Percentiles rank a stretch among this genome's conserved stretches.
Evolutionary conservation across 2,113 vertebrate genomes (phyloP).

Genomic region (Rhineura floridana): DNA sequence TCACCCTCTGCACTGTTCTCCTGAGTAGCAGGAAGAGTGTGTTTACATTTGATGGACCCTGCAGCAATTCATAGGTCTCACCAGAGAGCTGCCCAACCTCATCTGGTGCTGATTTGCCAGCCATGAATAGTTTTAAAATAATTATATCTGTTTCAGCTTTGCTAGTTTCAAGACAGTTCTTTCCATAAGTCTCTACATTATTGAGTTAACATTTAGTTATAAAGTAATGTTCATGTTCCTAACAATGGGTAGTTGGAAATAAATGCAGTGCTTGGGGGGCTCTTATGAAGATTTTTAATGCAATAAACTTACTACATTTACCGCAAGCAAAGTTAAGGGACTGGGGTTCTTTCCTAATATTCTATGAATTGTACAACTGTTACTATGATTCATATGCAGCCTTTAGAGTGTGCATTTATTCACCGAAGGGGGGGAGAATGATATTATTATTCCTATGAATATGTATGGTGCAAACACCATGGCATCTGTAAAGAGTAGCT

Average conservation of each 20-base stretch:
- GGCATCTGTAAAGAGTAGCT: conserved; percentile 63
- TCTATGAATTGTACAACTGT: conserved; percentile 15
- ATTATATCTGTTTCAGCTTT: neutral
- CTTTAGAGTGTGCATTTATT: conserved; percentile 43
- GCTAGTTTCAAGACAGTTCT: neutral
- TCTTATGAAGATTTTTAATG: neutral
- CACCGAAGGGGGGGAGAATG: conserved; percentile 23
- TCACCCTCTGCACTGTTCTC: neutral
- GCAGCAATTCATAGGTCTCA: neutral
- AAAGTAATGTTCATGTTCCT: neutral
- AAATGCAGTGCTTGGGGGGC: neutral
- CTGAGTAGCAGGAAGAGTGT: neutral
- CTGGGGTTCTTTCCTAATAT: neutral
- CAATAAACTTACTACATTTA: neutral
- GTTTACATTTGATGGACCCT: neutral
- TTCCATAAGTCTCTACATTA: neutral
- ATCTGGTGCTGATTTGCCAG: neutral
- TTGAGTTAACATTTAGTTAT: neutral
- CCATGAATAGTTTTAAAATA: neutral
- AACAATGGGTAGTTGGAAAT: neutral
- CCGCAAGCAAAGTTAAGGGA: neutral
- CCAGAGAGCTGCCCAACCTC: neutral
- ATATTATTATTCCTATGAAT: conserved; percentile 58
- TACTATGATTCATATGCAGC: conserved; percentile 32
- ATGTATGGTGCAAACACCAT: conserved; percentile 59